Percentiles rank a stretch among this genome's conserved stretches.
These are phyloP conservation scores for Tolmerus cingulatus DNA, from an alignment of 2,888 invertebrate species.

Conservation along the genomic window DNA sequence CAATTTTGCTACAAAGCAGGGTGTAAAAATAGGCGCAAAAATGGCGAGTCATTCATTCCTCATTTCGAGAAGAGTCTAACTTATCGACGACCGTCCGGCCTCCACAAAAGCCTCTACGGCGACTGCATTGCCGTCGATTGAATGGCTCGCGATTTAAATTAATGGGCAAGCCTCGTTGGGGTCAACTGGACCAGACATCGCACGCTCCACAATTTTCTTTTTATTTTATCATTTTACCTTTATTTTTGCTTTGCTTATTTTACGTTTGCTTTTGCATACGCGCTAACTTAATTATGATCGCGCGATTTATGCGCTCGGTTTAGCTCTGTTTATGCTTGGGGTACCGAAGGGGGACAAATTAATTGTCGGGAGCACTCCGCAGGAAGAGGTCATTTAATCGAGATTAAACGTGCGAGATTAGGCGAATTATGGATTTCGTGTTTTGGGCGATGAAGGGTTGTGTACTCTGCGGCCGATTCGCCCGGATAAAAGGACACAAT, in stretches of 20 bases:
- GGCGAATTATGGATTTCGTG: background rate
- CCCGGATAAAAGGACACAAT: background rate
- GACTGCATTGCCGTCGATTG: background rate
- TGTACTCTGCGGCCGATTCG: background rate
- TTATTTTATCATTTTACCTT: background rate
- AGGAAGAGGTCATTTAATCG: background rate
- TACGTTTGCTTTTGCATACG: background rate
- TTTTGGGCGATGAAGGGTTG: background rate
- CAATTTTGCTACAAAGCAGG: background rate
- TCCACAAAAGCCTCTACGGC: background rate
- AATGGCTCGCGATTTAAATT: conserved; percentile 2
- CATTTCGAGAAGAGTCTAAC: background rate
- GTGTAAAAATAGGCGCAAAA: background rate
- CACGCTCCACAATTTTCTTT: background rate
- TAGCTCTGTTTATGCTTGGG: background rate
- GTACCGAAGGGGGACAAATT: background rate
- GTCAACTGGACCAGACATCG: conserved; percentile 15
- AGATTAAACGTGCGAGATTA: background rate
- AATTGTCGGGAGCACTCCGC: background rate
- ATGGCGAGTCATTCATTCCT: background rate
- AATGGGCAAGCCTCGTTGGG: conserved; percentile 6
- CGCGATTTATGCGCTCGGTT: background rate
- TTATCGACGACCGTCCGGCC: background rate
- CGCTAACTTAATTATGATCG: background rate
- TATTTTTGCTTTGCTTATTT: background rate